These are phyloP conservation scores for Drosophila teissieri DNA, from an alignment of 1,140 invertebrate species.

Conservation along the genomic window DNA sequence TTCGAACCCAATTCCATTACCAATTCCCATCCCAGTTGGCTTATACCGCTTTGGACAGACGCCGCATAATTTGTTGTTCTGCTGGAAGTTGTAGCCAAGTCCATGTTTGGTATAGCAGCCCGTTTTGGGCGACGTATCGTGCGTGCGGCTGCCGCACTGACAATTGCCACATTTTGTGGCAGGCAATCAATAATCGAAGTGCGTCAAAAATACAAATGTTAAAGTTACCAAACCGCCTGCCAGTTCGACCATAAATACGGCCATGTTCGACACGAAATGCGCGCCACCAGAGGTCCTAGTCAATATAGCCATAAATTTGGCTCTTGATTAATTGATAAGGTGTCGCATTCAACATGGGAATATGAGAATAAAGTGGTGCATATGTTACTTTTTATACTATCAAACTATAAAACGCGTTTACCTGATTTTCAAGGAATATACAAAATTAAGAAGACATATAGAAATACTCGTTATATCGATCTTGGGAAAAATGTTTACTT, in stretches of 20 bases:
- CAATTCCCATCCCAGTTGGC: conserved; percentile 9
- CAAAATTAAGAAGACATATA: no score
- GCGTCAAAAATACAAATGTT: conserved; percentile 78
- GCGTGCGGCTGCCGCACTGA: conserved; percentile 56
- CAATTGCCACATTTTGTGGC: conserved; percentile 80
- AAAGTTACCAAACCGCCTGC: conserved; percentile 35
- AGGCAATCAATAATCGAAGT: conserved; percentile 79
- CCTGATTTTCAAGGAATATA: no score
- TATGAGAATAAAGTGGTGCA: not conserved
- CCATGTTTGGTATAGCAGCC: conserved; percentile 54
- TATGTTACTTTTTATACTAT: no score
- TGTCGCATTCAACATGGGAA: not conserved
- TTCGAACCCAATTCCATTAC: conserved; percentile 44
- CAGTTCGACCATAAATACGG: conserved; percentile 15
- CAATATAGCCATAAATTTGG: conserved; percentile 33
- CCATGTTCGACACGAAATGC: conserved; percentile 31
- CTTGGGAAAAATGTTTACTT: not conserved
- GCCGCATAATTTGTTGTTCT: conserved; percentile 78
- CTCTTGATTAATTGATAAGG: conserved; percentile 49
- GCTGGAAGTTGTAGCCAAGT: conserved; percentile 44
- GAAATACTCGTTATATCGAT: no score
- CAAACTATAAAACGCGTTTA: no score
- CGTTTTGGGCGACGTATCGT: conserved; percentile 56
- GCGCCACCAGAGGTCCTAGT: conserved; percentile 22
- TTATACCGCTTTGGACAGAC: conserved; percentile 50